Evolutionary conservation across 2,888 invertebrate genomes (phyloP), one percentile per base, ranked within the genome.

Genomic region (Perizoma flavofasciatum): DNA sequence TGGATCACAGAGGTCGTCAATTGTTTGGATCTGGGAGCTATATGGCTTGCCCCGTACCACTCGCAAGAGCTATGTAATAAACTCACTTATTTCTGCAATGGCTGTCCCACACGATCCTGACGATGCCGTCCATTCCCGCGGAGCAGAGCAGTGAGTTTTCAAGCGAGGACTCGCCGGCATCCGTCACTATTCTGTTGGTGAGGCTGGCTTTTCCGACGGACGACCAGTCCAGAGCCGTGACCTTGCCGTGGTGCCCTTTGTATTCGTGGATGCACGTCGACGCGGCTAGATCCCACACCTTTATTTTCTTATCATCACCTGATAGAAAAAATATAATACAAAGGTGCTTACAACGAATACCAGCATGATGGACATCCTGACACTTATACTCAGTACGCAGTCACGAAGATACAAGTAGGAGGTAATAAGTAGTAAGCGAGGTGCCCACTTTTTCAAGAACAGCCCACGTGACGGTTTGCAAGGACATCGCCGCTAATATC

Each of bases 271-370:
- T 78, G 61, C 94, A 89, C 49, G 93, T 93, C 6, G 95, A 94
- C 32, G 94, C 93, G 5, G 94, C 92, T 66, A 96, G 79, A 78
- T 96, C 96, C 96, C 96, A 96, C 22, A 96, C 91, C 81, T 94
- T 93, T 10, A 96, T 93, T 70, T 93, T 92, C 71, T 94, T 93
- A 77, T 96, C 96, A 71, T 96, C 96, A 65, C 95, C 95, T 94
- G 73, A 35, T 68, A 72, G 41, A 52, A 47, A 41, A 46, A 5
- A 41, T 39, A 7, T 4, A 7, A 37, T 7, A 8, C 37, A 7
- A n/a, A n/a, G n/a, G n/a, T 35, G 35, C 35, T 35, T 35, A 6
- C 35, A 35, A 35, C 5, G 6, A 6, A 35, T 5, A 35, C 6
- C 35, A 35, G 5, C 35, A 35, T 35, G 5, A 35, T 35, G 5